Conservation (phyloP, 2,113 vertebrate species). For the Scolopax mira region DNA sequence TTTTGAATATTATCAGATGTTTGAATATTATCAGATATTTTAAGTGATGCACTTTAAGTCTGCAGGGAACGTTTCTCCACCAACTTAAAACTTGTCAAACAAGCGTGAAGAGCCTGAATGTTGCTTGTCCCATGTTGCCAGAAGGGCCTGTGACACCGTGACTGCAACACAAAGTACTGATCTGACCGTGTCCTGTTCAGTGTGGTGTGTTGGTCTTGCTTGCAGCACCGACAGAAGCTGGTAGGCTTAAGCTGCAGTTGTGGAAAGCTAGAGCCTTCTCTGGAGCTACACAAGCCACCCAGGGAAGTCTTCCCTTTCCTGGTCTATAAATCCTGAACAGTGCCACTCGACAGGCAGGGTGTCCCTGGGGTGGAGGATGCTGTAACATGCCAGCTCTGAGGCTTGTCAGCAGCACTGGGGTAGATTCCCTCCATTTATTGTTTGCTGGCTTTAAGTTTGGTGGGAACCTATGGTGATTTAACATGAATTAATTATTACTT, state of each 20-base stretch:
- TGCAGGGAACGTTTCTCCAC: background rate
- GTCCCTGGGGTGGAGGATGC: background rate
- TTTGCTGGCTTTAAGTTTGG: background rate
- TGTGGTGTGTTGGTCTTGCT: background rate
- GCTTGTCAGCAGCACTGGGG: background rate
- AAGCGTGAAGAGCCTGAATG: background rate
- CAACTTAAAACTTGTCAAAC: background rate
- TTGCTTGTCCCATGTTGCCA: background rate
- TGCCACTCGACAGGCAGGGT: fast-evolving
- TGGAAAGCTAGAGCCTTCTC: background rate
- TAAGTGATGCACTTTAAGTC: background rate
- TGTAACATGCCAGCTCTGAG: fast-evolving
- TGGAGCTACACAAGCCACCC: background rate
- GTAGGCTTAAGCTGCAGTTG: background rate
- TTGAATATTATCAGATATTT: constrained; percentile 6
- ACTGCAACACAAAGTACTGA: background rate
- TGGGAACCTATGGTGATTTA: background rate
- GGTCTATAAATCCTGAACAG: background rate
- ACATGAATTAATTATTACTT: background rate
- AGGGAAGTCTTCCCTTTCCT: background rate
- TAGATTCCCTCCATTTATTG: background rate
- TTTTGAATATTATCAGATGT: background rate
- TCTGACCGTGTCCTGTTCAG: background rate
- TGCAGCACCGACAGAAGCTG: fast-evolving
- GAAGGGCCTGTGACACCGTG: background rate